Evolutionary conservation across 2,888 invertebrate genomes (phyloP).

Genomic region (Zelleria hepariella): DNA sequence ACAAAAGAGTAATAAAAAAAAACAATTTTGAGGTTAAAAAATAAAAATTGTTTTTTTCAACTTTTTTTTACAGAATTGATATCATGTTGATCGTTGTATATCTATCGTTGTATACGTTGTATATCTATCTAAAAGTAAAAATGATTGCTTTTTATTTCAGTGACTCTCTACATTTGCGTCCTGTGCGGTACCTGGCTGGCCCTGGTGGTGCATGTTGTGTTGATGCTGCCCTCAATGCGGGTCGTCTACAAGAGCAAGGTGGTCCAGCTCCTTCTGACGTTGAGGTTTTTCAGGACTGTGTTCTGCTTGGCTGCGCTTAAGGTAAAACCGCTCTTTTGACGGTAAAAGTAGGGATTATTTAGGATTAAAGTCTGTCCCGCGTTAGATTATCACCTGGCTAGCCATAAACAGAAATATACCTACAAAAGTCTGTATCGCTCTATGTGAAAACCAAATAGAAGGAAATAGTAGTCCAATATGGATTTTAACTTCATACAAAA

Average conservation of each 20-base stretch:
- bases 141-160: conserved; percentile 25
- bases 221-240: conserved; percentile 33
- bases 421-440: not conserved
- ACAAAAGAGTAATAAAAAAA: no score
- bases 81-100: no score
- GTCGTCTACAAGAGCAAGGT: conserved; percentile 29
- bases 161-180: conserved; percentile 45
- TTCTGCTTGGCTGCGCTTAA: conserved; percentile 44
- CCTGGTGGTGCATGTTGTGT: conserved; percentile 35
- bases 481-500: not conserved
- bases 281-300: conserved; percentile 30
- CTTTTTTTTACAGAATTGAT: no score
- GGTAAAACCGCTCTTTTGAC: no score
- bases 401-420: not conserved
- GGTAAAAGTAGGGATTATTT: no score
- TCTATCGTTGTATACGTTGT: not conserved
- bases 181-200: conserved; percentile 40
- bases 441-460: not conserved
- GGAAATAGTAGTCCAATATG: not conserved
- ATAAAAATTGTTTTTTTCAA: no score
- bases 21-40: no score
- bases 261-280: conserved; percentile 34
- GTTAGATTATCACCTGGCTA: no score
- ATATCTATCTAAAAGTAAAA: not conserved
- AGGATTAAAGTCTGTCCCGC: no score